Percentiles rank a stretch among this genome's conserved stretches.
Conservation (phyloP, 2,113 vertebrate species). For the Pachycephala philippinensis region DNA sequence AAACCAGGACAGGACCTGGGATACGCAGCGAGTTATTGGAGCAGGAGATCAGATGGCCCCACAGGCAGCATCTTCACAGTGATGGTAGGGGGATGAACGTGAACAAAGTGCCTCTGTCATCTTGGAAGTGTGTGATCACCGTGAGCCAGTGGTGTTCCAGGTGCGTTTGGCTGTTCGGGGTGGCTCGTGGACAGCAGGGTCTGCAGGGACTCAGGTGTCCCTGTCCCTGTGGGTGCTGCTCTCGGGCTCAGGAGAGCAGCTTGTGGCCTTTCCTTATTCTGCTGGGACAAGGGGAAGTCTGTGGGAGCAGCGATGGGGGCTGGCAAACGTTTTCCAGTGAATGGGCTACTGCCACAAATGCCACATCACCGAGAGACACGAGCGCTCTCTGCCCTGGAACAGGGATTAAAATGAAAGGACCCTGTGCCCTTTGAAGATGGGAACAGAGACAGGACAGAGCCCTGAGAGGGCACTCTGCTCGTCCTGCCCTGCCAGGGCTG, state of each 20-base stretch:
- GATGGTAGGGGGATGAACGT: background rate
- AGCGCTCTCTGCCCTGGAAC: background rate
- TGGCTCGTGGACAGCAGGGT: background rate
- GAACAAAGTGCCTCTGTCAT: background rate
- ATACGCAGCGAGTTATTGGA: background rate
- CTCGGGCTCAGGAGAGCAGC: background rate
- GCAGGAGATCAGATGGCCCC: background rate
- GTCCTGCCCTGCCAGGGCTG: background rate
- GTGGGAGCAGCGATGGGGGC: background rate
- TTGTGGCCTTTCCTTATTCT: background rate
- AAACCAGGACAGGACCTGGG: background rate
- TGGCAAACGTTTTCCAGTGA: background rate
- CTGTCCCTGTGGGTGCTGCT: background rate
- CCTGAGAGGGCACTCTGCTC: background rate
- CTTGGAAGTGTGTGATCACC: background rate
- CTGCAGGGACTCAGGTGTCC: background rate
- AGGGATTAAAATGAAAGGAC: background rate
- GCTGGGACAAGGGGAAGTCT: background rate
- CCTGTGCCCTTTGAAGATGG: rapidly evolving
- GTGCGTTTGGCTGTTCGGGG: background rate
- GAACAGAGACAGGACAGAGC: background rate
- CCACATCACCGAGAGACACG: background rate
- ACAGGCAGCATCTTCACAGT: background rate
- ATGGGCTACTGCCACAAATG: background rate
- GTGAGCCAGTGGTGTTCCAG: background rate